Evolutionary conservation across 64 coral and sea anemone species (phyloP).

Genomic region (Montipora cactus): DNA sequence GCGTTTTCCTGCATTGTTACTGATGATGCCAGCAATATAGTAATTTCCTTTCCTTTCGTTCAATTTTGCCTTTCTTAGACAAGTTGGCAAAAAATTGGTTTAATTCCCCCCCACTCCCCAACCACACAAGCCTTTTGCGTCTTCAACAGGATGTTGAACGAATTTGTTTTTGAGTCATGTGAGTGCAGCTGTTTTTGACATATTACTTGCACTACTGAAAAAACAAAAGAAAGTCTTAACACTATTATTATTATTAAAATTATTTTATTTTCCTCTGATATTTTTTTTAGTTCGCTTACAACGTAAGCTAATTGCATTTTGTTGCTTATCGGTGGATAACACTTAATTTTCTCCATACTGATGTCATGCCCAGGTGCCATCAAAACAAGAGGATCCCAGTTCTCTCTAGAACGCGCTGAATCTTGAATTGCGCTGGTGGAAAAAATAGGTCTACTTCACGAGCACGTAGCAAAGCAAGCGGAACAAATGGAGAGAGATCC

Average conservation of each 20-base stretch:
- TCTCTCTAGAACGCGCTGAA: background rate
- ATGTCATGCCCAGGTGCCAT: background rate
- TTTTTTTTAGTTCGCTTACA: too few relatives aligned
- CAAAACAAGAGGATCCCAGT: background rate
- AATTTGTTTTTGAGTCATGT: background rate
- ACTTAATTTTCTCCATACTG: background rate
- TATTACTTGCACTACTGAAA: background rate
- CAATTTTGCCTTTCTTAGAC: background rate
- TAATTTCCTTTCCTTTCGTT: background rate
- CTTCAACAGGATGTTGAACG: background rate
- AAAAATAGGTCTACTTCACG: background rate
- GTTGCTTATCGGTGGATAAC: background rate
- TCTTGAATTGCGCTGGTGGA: background rate
- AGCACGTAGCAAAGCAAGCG: background rate
- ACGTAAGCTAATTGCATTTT: background rate
- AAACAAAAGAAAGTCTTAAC: background rate
- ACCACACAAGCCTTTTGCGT: background rate
- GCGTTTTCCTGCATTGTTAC: too few relatives aligned
- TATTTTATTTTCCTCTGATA: background rate
- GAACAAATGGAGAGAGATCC: constrained; percentile 5
- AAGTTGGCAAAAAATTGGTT: background rate
- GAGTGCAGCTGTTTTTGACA: background rate
- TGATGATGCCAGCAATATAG: too few relatives aligned
- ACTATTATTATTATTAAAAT: background rate
- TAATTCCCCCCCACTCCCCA: background rate